A percentile compares a stretch with the other conserved stretches of the same genome.
phyloP scores from a whole-genome alignment of 2,888 invertebrate genomes.

The Chirona hameri region DNA sequence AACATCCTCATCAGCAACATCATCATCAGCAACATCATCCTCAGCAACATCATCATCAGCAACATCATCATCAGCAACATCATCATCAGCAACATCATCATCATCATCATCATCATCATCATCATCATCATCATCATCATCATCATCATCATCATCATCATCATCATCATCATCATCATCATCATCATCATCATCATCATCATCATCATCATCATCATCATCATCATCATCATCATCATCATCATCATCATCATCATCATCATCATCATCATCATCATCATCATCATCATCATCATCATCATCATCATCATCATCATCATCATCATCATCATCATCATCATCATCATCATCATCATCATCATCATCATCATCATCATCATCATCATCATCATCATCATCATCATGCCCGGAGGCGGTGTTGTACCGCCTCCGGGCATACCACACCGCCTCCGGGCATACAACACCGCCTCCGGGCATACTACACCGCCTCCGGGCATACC shows the following conservation, averaged over 20 bases:
- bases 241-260: constrained; percentile 22
- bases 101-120: no score
- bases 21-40: no score
- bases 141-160: constrained; percentile 22
- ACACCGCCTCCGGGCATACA: no score
- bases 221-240: constrained; percentile 22
- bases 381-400: constrained; percentile 22
- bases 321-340: constrained; percentile 22
- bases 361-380: constrained; percentile 22
- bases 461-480: no score
- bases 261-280: constrained; percentile 22
- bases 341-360: constrained; percentile 22
- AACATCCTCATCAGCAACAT: no score
- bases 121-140: constrained; percentile 10
- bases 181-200: constrained; percentile 22
- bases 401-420: no score
- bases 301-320: constrained; percentile 22
- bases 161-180: constrained; percentile 22
- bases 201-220: constrained; percentile 22
- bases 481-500: no score
- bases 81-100: no score
- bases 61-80: no score
- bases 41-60: no score
- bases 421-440: no score
- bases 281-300: constrained; percentile 22